Conservation (phyloP, 1,140 invertebrate genomes). For the Nixonia krombeini region DNA sequence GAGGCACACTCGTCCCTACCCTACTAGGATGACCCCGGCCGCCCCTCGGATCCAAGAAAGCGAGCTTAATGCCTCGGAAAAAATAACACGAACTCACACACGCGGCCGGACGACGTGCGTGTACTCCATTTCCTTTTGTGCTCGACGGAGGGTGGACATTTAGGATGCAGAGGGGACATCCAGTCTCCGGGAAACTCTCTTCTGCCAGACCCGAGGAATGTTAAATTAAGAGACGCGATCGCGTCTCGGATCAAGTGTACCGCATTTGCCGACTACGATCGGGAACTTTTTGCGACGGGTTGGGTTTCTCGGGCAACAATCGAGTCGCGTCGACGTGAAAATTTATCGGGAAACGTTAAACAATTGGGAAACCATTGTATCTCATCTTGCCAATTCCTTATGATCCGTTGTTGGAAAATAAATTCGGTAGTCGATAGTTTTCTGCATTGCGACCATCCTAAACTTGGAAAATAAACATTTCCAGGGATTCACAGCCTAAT, state of each 20-base stretch:
- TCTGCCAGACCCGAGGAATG: slow-evolving; percentile 41
- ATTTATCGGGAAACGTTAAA: no score
- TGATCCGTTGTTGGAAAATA: no score
- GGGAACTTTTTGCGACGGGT: no score
- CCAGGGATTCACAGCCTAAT: no score
- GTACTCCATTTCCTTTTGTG: slow-evolving; percentile 56
- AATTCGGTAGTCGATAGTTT: no score
- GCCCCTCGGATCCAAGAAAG: slow-evolving; percentile 53
- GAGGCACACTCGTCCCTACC: slow-evolving; percentile 62
- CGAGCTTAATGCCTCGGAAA: slow-evolving; percentile 70
- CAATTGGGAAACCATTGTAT: no score
- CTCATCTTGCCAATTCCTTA: no score
- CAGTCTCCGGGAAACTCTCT: slow-evolving; percentile 40
- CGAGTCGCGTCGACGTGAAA: no score
- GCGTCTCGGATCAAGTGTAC: slow-evolving; percentile 11
- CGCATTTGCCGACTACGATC: no score
- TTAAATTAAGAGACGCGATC: slow-evolving; percentile 42
- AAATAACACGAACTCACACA: slow-evolving; percentile 68
- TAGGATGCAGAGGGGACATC: slow-evolving; percentile 49
- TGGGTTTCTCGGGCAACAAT: no score
- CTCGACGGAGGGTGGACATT: slow-evolving; percentile 63
- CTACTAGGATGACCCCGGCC: slow-evolving; percentile 36
- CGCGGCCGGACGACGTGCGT: slow-evolving; percentile 41
- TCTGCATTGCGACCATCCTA: no score
- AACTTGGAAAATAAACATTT: no score